These are phyloP conservation scores for Dendrolimus kikuchii DNA, from an alignment of 1,140 invertebrate genomes.

Conservation along the genomic window DNA sequence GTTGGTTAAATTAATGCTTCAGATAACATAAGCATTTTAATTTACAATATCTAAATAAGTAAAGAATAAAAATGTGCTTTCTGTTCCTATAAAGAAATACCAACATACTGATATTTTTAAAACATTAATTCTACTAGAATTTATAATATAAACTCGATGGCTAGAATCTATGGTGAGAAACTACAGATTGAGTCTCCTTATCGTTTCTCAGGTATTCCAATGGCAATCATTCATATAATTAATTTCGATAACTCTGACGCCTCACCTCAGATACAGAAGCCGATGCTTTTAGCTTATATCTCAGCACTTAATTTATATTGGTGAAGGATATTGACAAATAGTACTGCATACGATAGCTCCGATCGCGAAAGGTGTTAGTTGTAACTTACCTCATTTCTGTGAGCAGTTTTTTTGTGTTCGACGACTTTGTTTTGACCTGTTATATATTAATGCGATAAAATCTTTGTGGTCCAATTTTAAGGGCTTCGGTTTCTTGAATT, in stretches of 20 bases:
- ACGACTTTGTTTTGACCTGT: slow-evolving; percentile 16
- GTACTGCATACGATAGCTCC: slow-evolving; percentile 27
- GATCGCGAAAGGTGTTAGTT: slow-evolving; percentile 28
- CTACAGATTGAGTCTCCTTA: slow-evolving; percentile 14
- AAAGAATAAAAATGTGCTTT: slow-evolving; percentile 14
- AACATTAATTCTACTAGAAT: slow-evolving; percentile 15
- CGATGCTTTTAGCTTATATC: slow-evolving; percentile 62
- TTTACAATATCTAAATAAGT: slow-evolving; percentile 23
- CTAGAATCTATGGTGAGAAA: slow-evolving; percentile 11
- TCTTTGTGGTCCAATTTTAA: slow-evolving; percentile 14
- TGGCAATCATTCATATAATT: slow-evolving; percentile 61
- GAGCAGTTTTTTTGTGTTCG: slow-evolving; percentile 9
- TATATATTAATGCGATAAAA: slow-evolving; percentile 23
- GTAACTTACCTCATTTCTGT: slow-evolving; percentile 16
- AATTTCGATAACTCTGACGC: slow-evolving; percentile 63
- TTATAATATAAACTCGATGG: slow-evolving; percentile 1
- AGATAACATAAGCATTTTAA: slow-evolving; percentile 32
- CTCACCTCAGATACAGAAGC: slow-evolving; percentile 53
- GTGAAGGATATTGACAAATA: slow-evolving; percentile 38
- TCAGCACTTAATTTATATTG: slow-evolving; percentile 44
- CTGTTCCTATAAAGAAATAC: slow-evolving; percentile 34
- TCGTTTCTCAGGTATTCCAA: slow-evolving; percentile 24
- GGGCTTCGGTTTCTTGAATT: slow-evolving; percentile 15
- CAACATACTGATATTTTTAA: neutral
- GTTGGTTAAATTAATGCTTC: slow-evolving; percentile 40